A percentile compares a stretch with the other conserved stretches of the same genome.
Conservation (phyloP, 2,113 vertebrate species). For the Semnopithecus entellus region DNA sequence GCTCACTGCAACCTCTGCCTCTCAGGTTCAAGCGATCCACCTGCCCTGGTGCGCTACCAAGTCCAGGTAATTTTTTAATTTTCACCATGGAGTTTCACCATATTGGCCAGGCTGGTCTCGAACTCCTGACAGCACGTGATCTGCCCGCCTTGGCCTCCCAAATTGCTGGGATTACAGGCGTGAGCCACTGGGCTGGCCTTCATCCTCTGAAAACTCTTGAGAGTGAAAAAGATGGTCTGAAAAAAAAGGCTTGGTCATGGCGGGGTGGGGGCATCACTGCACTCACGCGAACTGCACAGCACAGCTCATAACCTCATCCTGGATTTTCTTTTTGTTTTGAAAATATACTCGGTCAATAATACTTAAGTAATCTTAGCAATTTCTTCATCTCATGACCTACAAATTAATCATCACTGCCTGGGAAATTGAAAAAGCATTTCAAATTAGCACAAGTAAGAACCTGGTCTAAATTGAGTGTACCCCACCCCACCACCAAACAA, state of each 20-base stretch:
- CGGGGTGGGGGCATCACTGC: not conserved
- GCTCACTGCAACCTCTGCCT: no score
- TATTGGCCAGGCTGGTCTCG: no score
- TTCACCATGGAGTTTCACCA: no score
- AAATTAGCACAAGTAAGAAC: not conserved
- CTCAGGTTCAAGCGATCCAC: no score
- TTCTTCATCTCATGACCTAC: not conserved
- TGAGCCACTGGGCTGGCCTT: no score
- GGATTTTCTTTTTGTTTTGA: not conserved
- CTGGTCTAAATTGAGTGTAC: not conserved
- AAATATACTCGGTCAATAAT: not conserved
- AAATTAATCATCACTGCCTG: not conserved
- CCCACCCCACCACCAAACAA: not conserved
- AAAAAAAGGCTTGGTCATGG: not conserved
- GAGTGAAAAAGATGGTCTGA: not conserved
- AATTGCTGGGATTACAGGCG: no score
- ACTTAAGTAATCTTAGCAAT: not conserved
- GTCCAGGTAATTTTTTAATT: no score
- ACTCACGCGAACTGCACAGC: not conserved
- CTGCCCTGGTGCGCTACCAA: no score
- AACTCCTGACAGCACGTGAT: no score
- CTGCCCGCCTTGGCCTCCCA: no score
- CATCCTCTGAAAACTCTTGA: not conserved
- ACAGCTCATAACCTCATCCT: not conserved
- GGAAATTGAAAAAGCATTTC: not conserved